Evolutionary conservation across 2,113 vertebrate genomes (phyloP), one percentile per base, ranked within the genome.

Genomic region (Nothoprocta perdicaria): DNA sequence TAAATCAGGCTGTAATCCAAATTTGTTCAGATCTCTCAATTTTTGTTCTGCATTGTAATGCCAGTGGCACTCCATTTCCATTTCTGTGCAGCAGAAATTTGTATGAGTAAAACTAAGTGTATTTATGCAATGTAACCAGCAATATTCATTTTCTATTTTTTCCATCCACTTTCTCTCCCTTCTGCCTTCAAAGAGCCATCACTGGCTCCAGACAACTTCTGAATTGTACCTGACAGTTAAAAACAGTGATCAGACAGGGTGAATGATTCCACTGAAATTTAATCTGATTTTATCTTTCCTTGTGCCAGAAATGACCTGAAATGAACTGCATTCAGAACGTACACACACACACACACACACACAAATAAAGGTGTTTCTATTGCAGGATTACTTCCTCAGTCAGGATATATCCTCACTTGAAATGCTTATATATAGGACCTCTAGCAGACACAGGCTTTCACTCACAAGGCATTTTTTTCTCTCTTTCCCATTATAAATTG

Each of bases 181-280:
- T 43, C 38, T 26, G 76, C 8, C 60, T 68, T 68, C n/a, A 62
- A 50, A 35, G 21, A 78, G 23, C 19, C 43, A 86, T 93, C 65
- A 12, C 8, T 89, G 12, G 15, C 35, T 80, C 76, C 77, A 84
- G 66, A 33, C 10, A 86, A 31, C 75, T 73, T 31, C 45, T 78
- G 33, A 84, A 53, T 90, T 14, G 62, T 80, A 77, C 43, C 23
- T 85, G 58, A 80, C 27, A 79, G 27, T 45, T 90, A 50, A 96
- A 94, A 96, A 41, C 21, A 75, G 11, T 89, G 50, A 79, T 91
- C 48, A 89, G 77, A 82, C 27, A 80, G 18, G 69, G 14, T 88
- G 68, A 95, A 85, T 41, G 53, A 80, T 84, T 93, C 48, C 38
- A 45, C 29, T 43, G 40, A 94, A 92, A 94, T 90, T 75, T 76